These are phyloP conservation scores for Agrypnus murinus DNA, from an alignment of 2,888 invertebrate species.

Conservation along the genomic window DNA sequence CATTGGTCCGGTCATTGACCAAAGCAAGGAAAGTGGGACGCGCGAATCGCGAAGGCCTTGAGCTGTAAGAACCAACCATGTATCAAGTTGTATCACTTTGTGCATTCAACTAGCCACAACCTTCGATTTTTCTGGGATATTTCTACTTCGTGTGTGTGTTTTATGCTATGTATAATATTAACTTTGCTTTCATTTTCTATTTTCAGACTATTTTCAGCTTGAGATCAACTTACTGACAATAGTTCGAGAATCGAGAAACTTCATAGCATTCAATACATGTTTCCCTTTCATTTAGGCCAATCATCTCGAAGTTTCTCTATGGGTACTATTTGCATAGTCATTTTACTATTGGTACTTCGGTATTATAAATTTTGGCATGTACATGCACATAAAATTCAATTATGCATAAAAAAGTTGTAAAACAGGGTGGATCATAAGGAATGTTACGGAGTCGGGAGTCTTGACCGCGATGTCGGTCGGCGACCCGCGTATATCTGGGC, in stretches of 20 bases:
- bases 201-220: too few species aligned
- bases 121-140: slow-evolving; percentile 45
- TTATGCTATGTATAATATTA: too few species aligned
- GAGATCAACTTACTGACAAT: too few species aligned
- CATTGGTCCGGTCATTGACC: slow-evolving; percentile 59
- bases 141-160: slow-evolving; percentile 13
- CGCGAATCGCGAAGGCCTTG: slow-evolving; percentile 57
- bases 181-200: slow-evolving; percentile 29
- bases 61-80: slow-evolving; percentile 55
- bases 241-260: too few species aligned
- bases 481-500: slow-evolving; percentile 65
- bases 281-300: too few species aligned
- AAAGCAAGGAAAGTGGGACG: slow-evolving; percentile 61
- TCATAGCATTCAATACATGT: too few species aligned
- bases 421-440: slow-evolving; percentile 47
- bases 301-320: too few species aligned
- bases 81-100: slow-evolving; percentile 47
- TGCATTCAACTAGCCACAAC: slow-evolving; percentile 46
- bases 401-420: slow-evolving; percentile 37
- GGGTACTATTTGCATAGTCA: too few species aligned
- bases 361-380: not conserved
- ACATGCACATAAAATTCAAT: slow-evolving; percentile 5
- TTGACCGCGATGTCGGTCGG: slow-evolving; percentile 69
- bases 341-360: too few species aligned
- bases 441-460: slow-evolving; percentile 60